Evolutionary conservation across 35 echinoderm and acorn worm species (phyloP).

Genomic region (Amphiura filiformis): DNA sequence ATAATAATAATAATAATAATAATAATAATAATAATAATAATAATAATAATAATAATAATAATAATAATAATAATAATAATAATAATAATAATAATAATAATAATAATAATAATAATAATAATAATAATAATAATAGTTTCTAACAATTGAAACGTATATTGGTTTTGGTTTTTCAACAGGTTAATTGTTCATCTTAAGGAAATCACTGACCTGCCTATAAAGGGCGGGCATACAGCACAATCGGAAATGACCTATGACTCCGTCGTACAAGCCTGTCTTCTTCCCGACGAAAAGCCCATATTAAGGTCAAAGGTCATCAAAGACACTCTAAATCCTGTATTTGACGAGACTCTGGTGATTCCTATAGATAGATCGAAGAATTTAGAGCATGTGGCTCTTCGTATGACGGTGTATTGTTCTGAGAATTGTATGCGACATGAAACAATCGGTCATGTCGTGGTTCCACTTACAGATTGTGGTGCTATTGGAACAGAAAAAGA

Average conservation of each 20-base stretch:
- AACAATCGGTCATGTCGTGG: slow-evolving; percentile 49
- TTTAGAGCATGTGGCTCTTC: slow-evolving; percentile 38
- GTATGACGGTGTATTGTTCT: slow-evolving; percentile 49
- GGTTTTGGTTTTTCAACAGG: no score
- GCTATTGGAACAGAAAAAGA: slow-evolving; percentile 23
- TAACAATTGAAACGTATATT: no score
- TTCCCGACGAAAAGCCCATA: slow-evolving; percentile 42
- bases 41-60: no score
- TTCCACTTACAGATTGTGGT: slow-evolving; percentile 44
- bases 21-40: no score
- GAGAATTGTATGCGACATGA: slow-evolving; percentile 39
- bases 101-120: no score
- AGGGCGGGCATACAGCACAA: slow-evolving; percentile 11
- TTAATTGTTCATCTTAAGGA: slow-evolving; percentile 29
- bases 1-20: no score
- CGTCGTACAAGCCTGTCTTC: slow-evolving; percentile 48
- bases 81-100: no score
- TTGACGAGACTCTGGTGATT: slow-evolving; percentile 53
- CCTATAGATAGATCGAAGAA: slow-evolving; percentile 43
- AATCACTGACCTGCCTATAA: slow-evolving; percentile 26
- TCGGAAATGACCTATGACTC: slow-evolving; percentile 31
- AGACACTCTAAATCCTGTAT: slow-evolving; percentile 48
- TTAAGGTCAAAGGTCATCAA: slow-evolving; percentile 48
- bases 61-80: no score
- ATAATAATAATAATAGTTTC: no score